phyloP scores from a whole-genome alignment of 2,797 vertebrate species.

The Sandelia bainsii region DNA sequence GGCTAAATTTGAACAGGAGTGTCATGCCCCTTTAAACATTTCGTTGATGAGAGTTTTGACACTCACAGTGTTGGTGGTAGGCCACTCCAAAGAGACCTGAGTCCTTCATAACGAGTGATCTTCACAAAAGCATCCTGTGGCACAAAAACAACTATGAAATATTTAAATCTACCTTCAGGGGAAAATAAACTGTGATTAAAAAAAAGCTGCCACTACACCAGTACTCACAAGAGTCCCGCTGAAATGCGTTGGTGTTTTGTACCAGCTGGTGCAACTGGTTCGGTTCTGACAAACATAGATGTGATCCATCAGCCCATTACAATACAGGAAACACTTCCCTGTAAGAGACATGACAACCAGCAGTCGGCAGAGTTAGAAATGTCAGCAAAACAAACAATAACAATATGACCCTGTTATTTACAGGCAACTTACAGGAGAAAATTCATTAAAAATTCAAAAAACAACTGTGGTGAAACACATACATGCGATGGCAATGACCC shows the following conservation, averaged over 20 bases:
- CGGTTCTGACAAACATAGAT: conserved; percentile 93
- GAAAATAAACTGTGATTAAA: not conserved
- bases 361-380: not conserved
- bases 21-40: not conserved
- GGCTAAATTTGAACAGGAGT: too few species aligned
- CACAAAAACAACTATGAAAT: conserved; percentile 6
- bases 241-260: conserved; percentile 90
- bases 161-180: not conserved
- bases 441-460: not conserved
- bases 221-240: conserved; percentile 90
- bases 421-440: too few species aligned
- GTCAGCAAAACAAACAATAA: not conserved
- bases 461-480: not conserved
- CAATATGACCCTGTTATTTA: not conserved
- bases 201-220: not conserved
- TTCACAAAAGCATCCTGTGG: conserved; percentile 96
- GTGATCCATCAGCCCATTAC: conserved; percentile 95
- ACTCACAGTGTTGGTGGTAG: conserved; percentile 97
- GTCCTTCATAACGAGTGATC: conserved; percentile 91
- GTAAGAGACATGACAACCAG: conserved; percentile 28
- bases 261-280: conserved; percentile 89
- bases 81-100: conserved; percentile 94
- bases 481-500: conserved; percentile 53
- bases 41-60: not conserved
- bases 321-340: conserved; percentile 98